These are phyloP conservation scores for honey bee (Apis mellifera) DNA, from an alignment of 1,140 invertebrate species.

Conservation along the genomic window DNA sequence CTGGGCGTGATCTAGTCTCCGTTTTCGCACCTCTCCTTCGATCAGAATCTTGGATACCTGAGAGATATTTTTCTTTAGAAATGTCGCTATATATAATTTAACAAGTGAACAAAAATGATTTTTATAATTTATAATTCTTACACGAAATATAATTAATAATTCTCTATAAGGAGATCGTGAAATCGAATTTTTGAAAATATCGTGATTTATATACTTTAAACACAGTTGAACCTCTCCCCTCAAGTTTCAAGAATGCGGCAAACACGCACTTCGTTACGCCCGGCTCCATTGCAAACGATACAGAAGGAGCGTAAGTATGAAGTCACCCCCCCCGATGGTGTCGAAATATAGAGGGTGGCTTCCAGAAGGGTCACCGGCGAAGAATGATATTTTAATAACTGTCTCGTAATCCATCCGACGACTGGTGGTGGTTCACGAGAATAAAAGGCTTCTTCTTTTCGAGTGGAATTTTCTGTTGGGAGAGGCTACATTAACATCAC, in stretches of 20 bases:
- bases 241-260: not conserved
- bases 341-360: slow-evolving; percentile 1
- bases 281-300: not conserved
- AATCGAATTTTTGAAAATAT: not conserved
- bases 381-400: slow-evolving; percentile 67
- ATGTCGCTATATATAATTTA: too few relatives aligned
- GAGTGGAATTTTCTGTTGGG: slow-evolving; percentile 38
- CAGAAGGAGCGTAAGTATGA: not conserved
- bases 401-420: slow-evolving; percentile 40
- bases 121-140: too few relatives aligned
- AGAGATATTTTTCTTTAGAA: not conserved
- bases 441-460: not conserved
- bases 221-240: not conserved
- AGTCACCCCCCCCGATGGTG: slow-evolving; percentile 29
- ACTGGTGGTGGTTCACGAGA: slow-evolving; percentile 15
- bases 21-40: slow-evolving; percentile 48
- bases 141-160: not conserved
- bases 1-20: slow-evolving; percentile 45
- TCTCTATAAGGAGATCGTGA: too few relatives aligned
- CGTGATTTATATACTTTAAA: not conserved
- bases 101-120: too few relatives aligned
- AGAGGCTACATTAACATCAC: slow-evolving; percentile 59
- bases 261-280: not conserved
- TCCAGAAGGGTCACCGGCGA: not conserved
- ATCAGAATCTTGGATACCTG: slow-evolving; percentile 10